Base-by-base conservation (phyloP, 64 coral and sea anemone genomes). In the Montipora cactus region DNA sequence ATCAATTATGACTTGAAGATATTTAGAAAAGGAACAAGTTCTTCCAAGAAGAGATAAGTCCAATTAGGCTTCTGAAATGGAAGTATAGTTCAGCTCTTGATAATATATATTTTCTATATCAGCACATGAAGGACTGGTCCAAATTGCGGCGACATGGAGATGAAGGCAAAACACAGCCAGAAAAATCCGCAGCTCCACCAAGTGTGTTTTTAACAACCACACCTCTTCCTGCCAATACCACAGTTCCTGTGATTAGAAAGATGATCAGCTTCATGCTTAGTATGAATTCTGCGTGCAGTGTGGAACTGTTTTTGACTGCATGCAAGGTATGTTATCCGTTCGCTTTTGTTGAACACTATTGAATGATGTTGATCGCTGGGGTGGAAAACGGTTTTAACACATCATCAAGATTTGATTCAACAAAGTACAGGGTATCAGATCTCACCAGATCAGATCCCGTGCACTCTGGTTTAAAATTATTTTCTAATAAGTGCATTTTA, bases 91-190 rank as follows among this genome's bases (percentile, higher is more conserved):
- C 14, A 13, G 64, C 64, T 68, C 64, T 16, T 68, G 64, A 13
- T 14, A 37, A 37, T 37, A 37, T 37, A 16, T 3, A 18, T 14
- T 68, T 13, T 57, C 11, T 57, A 67, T 76, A 59, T 53, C 50
- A 98, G 95, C 98, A 96, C 82, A 91, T 99, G 67, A 99, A 96
- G 83, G 98, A 96, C 79, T 87, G 96, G 64, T 79, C 94, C 61
- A 96, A 96, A 64, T 79, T 99, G n/a, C 92, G 95, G 9, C 93
- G 77, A 12, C 93, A 94, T 48, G 92, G 88, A 44, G 78, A 87
- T 20, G 95, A 94, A 28, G 72, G 88, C 57, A 88, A 81, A 47
- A 11, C 87, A 22, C 91, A 74, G 50, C 87, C 69, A 18, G 79
- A 80, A 25, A 97, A 91, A 37, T 59, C 95, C 69, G 79, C 28